Evolutionary conservation across 2,888 invertebrate genomes (phyloP).

Genomic region (Eupeodes luniger): DNA sequence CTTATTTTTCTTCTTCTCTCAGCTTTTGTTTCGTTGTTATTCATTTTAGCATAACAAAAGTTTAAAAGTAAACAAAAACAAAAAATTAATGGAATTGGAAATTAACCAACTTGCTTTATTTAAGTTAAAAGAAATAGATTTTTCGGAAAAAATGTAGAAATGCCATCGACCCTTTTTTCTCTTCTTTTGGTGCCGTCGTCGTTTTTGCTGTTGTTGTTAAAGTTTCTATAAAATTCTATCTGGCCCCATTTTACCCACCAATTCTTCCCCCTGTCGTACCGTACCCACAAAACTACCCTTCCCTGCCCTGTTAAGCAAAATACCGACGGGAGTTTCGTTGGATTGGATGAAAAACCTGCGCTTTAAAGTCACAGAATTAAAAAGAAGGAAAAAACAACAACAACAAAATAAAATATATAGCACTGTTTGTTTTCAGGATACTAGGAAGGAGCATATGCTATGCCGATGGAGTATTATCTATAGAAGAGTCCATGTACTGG

Average conservation of each 20-base stretch:
- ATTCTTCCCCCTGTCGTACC: background rate
- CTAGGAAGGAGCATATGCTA: background rate
- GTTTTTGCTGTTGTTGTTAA: background rate
- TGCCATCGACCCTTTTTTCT: conserved; percentile 70
- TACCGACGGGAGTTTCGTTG: conserved; percentile 9
- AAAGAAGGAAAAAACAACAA: background rate
- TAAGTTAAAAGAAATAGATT: conserved; percentile 20
- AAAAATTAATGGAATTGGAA: background rate
- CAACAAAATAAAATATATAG: background rate
- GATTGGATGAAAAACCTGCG: conserved; percentile 61
- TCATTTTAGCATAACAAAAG: conserved; percentile 23
- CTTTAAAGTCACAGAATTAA: conserved; percentile 52
- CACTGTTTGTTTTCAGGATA: conserved; percentile 3
- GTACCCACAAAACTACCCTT: background rate
- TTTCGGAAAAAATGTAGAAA: conserved; percentile 30
- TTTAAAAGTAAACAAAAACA: conserved; percentile 24
- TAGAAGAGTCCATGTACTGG: conserved; percentile 61
- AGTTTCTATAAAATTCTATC: conserved; percentile 44
- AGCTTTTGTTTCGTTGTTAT: conserved; percentile 12
- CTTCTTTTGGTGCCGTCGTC: background rate
- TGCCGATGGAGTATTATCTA: conserved; percentile 7
- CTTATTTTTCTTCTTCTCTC: background rate
- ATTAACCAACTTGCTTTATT: background rate
- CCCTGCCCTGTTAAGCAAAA: background rate
- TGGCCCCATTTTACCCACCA: conserved; percentile 48